Base-by-base conservation (phyloP, 1,140 invertebrate species). In the Phthorimaea operculella region DNA sequence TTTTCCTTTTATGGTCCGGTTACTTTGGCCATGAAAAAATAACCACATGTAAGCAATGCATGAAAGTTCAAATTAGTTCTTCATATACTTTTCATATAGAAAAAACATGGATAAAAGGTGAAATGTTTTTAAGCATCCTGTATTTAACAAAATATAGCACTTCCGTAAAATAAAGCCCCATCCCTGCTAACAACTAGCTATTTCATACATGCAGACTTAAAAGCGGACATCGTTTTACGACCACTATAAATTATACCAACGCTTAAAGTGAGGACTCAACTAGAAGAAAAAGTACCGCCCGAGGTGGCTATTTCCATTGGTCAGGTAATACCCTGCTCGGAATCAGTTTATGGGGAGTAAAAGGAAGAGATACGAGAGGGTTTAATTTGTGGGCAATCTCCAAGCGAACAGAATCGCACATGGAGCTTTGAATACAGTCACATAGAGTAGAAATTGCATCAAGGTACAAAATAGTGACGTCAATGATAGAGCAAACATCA, bases 121-220 rank as follows among this genome's bases (percentile, higher is more conserved):
- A n/a, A n/a, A n/a, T n/a, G n/a, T n/a, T n/a, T n/a, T n/a, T n/a
- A n/a, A n/a, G n/a, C n/a, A n/a, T n/a, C n/a, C n/a, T 12, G 3
- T n/a, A 39, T 9, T 39, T 39, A 5, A 39, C n/a, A n/a, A 9
- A 39, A 39, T 10, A 39, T 12, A 10, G n/a, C 10, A 39, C 3
- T 39, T 39, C 10, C 36, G 36, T 10, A 39, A 39, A 39, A n/a
- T 39, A 39, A 10, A 39, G 21, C 21, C 6, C 21, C 36, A 39
- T 39, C 36, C 36, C 36, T 39, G n/a, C 36, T 12, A 39, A 39
- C n/a, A 39, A 39, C 36, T 39, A 10, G 36, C 10, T 39, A 39
- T 39, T 39, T 39, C 36, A 39, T 39, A 39, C 36, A 39, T n/a
- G 36, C 36, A n/a, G 36, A 39, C 36, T 39, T 39, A n/a, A 39